Conservation (phyloP, 2,888 invertebrate genomes). For the Hipparchia sbordonii region DNA sequence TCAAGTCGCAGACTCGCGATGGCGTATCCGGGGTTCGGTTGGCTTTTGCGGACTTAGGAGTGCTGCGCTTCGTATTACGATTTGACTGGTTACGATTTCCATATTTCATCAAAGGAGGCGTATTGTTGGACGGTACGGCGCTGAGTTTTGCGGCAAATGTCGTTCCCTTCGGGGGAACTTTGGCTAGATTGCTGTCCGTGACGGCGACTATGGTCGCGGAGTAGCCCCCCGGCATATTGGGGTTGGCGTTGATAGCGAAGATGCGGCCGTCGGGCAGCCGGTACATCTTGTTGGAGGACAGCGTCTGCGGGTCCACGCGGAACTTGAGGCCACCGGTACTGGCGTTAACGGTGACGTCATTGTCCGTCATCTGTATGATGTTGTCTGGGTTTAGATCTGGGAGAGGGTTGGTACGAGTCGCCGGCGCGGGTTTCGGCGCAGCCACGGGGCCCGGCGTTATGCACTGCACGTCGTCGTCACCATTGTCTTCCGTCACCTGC, state of each 20-base stretch:
- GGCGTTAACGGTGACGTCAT: slow-evolving; percentile 77
- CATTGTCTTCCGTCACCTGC: slow-evolving; percentile 73
- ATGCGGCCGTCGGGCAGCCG: slow-evolving; percentile 77
- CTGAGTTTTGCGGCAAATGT: slow-evolving; percentile 71
- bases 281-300: slow-evolving; percentile 80
- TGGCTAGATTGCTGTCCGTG: slow-evolving; percentile 55
- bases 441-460: slow-evolving; percentile 70
- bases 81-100: slow-evolving; percentile 24
- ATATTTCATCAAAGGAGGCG: slow-evolving; percentile 39
- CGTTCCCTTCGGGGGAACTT: slow-evolving; percentile 56
- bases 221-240: slow-evolving; percentile 78
- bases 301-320: slow-evolving; percentile 76
- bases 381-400: slow-evolving; percentile 63
- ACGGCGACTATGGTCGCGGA: slow-evolving; percentile 79
- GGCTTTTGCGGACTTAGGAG: slow-evolving; percentile 37
- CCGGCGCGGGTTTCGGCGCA: slow-evolving; percentile 50
- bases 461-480: slow-evolving; percentile 76
- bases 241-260: slow-evolving; percentile 77
- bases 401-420: slow-evolving; percentile 41
- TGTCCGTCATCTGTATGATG: slow-evolving; percentile 79
- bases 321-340: slow-evolving; percentile 77
- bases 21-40: slow-evolving; percentile 31
- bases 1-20: slow-evolving; percentile 58
- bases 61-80: slow-evolving; percentile 38
- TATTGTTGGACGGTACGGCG: slow-evolving; percentile 48